Conservation (phyloP, 2,888 invertebrate species). For the Deilephila porcellus region DNA sequence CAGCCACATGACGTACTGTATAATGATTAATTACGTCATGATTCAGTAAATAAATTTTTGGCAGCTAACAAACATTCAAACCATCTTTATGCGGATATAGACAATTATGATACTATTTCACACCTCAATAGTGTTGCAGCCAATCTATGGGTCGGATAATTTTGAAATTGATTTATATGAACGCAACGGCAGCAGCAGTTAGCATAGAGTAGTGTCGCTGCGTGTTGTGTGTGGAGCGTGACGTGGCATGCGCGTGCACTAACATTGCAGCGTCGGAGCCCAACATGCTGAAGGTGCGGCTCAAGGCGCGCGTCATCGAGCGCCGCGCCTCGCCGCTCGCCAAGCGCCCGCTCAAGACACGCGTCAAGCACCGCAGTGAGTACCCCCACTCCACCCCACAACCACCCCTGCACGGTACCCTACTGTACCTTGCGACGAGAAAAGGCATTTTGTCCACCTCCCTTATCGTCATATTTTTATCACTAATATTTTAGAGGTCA, state of each 20-base stretch:
- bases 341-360: slow-evolving; percentile 90
- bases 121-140: too few relatives aligned
- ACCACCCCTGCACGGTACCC: neutral
- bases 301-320: slow-evolving; percentile 98
- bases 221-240: slow-evolving; percentile 32
- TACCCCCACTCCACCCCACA: slow-evolving; percentile 47
- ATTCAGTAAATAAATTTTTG: too few relatives aligned
- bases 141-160: too few relatives aligned
- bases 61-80: too few relatives aligned
- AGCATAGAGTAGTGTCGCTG: neutral
- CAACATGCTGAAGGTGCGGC: slow-evolving; percentile 96
- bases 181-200: neutral
- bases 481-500: too few relatives aligned
- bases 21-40: too few relatives aligned
- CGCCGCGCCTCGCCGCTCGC: slow-evolving; percentile 96
- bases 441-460: too few relatives aligned
- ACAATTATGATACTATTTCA: too few relatives aligned
- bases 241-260: slow-evolving; percentile 67
- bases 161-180: neutral
- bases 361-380: slow-evolving; percentile 87
- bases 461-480: too few relatives aligned
- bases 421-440: too few relatives aligned
- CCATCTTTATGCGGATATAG: too few relatives aligned
- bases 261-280: slow-evolving; percentile 95
- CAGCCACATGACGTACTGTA: too few relatives aligned